Evolutionary conservation across 2,797 vertebrate genomes (phyloP).

Genomic region (Helicolenus hilgendorfi): DNA sequence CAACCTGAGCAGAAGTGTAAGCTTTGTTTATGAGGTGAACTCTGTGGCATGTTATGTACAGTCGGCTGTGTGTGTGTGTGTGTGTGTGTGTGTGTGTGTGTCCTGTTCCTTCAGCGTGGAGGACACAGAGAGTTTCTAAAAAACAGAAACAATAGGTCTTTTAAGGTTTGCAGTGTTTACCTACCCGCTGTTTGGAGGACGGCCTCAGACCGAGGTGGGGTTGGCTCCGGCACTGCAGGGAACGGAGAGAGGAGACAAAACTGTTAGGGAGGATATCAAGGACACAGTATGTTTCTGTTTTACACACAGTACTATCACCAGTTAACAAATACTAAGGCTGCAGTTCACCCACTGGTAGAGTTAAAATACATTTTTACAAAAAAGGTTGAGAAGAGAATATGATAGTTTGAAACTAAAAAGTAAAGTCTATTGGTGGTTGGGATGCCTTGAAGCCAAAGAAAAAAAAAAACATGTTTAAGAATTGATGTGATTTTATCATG

Average conservation of each 20-base stretch:
- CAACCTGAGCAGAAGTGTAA: not conserved
- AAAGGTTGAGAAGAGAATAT: not conserved
- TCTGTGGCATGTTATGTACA: not conserved
- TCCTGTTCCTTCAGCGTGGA: conserved; percentile 1
- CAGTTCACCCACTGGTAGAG: not conserved
- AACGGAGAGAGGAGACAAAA: not conserved
- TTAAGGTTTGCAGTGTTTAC: not conserved
- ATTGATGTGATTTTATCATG: not conserved
- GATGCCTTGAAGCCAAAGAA: no score
- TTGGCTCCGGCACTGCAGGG: conserved; percentile 43
- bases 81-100: not conserved
- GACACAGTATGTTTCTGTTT: not conserved
- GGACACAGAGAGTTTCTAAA: conserved; percentile 1
- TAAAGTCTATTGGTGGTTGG: not conserved
- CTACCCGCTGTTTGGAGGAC: conserved; percentile 52
- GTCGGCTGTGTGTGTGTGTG: not conserved
- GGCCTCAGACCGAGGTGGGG: conserved; percentile 33
- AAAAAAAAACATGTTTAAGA: no score
- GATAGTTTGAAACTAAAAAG: not conserved
- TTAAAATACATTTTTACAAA: not conserved
- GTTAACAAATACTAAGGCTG: not conserved
- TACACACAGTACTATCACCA: accelerated
- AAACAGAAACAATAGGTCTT: not conserved
- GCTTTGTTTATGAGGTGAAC: not conserved
- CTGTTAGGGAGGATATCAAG: not conserved